Percentiles rank a stretch among this genome's conserved stretches.
Evolutionary conservation across 2,113 vertebrate genomes (phyloP).

Genomic region (Hemiscyllium ocellatum): DNA sequence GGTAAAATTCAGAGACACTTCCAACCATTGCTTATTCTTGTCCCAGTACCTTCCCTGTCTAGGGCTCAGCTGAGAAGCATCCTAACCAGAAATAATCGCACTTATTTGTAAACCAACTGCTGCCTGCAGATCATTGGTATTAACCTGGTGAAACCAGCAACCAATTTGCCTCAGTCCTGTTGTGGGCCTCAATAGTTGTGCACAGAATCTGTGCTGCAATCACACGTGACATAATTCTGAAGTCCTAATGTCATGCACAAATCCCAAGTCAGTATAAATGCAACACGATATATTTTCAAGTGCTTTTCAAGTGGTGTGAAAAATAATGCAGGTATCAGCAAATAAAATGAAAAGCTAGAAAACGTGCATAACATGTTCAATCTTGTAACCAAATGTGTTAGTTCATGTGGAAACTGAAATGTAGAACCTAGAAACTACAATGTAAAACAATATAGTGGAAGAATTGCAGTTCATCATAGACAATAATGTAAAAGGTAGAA

Average conservation of each 20-base stretch:
- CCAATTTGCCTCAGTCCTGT: not conserved
- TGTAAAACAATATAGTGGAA: constrained; percentile 13
- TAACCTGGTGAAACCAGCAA: not conserved
- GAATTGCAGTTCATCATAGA: not conserved
- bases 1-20: not conserved
- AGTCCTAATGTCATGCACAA: not conserved
- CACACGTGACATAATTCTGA: too few species aligned
- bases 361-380: not conserved
- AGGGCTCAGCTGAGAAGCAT: not conserved
- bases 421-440: not conserved
- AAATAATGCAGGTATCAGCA: not conserved
- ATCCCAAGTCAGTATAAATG: not conserved
- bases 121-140: not conserved
- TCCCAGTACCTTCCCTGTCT: not conserved
- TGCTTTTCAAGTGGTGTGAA: not conserved
- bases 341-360: not conserved
- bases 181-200: not conserved
- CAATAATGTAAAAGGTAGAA: not conserved
- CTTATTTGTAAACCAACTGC: not conserved
- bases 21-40: not conserved
- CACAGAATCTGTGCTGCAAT: not conserved
- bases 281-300: not conserved
- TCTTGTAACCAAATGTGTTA: not conserved
- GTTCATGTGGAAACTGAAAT: constrained; percentile 2
- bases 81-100: not conserved